A percentile compares a stretch with the other conserved stretches of the same genome.
phyloP scores from a whole-genome alignment of 1,140 invertebrate genomes.

The Delia radicum region DNA sequence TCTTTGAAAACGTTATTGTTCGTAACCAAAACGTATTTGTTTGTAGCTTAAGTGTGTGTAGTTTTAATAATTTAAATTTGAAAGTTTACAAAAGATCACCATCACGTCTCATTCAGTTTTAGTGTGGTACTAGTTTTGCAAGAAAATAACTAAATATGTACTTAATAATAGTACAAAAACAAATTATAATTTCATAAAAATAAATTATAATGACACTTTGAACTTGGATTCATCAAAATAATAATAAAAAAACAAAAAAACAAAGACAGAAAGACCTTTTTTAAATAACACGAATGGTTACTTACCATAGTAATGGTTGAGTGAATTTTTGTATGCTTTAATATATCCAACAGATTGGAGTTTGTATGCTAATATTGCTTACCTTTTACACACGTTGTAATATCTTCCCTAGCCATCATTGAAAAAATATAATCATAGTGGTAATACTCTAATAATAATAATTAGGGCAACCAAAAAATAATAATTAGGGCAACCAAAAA shows the following conservation, averaged over 20 bases:
- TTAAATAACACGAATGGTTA: neutral
- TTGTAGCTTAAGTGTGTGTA: neutral
- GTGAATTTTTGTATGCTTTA: neutral
- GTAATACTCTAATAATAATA: too few species aligned
- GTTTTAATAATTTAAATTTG: neutral
- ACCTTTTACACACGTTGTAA: too few species aligned
- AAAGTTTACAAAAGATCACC: neutral
- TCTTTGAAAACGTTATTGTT: neutral
- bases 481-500: too few species aligned
- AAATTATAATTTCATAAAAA: neutral
- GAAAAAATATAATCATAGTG: too few species aligned
- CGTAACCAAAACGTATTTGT: neutral
- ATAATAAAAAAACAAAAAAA: neutral
- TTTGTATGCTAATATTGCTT: too few species aligned
- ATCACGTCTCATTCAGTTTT: too few species aligned
- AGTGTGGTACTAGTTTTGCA: conserved; percentile 6
- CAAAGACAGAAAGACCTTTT: neutral
- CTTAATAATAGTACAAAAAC: neutral
- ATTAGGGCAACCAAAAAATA: too few species aligned
- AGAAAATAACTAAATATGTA: neutral
- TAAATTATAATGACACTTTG: neutral
- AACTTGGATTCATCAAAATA: conserved; percentile 12
- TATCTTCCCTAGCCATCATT: too few species aligned
- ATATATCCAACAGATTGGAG: too few species aligned
- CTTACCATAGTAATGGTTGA: neutral